Evolutionary conservation across 2,888 invertebrate species (phyloP), one percentile per base, ranked within the genome.

Genomic region (Thecocarcelia acutangulata): DNA sequence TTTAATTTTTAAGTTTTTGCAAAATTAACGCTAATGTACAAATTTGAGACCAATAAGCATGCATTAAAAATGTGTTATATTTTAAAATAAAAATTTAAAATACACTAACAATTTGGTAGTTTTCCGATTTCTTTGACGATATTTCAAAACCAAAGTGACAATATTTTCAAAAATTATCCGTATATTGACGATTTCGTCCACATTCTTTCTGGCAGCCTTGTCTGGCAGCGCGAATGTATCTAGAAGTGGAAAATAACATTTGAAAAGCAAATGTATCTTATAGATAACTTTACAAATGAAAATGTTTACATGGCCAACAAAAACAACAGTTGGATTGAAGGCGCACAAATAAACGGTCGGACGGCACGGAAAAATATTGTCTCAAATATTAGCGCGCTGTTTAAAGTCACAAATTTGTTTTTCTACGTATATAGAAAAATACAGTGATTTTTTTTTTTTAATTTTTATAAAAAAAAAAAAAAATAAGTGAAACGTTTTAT

Each of bases 311-410:
- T 48, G 68, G 69, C 40, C 72, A 64, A 69, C 52, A 21, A 24
- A 70, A 48, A 58, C 21, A 79, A 64, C 70, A 84, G 84, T 84
- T 83, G 74, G 52, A 21, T 59, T 81, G 80, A 59, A 69, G 68
- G 64, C 83, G 69, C 64, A 21, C 54, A 61, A 46, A 44, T 33
- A 50, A 70, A 73, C 79, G 79, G 80, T 54, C 68, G 54, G 54
- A 61, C 48, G 66, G 19, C 28, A 19, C 78, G 66, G 19, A 42
- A 42, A 61, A n/a, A 17, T 24, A n/a, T 37, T 11, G n/a, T 28
- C 24, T 58, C 15, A 2, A 54, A 54, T 52, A 12, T 37, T 44
- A 28, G 28, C 50, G 76, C 61, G 61, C 54, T 69, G 12, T 68
- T 59, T 52, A 1, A 42, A 76, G 42, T 68, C 42, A 68, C 44